Percentiles rank a stretch among this genome's conserved stretches.
These are phyloP conservation scores for Caenorhabditis wallacei DNA, from an alignment of 2,888 invertebrate species.

Conservation along the genomic window DNA sequence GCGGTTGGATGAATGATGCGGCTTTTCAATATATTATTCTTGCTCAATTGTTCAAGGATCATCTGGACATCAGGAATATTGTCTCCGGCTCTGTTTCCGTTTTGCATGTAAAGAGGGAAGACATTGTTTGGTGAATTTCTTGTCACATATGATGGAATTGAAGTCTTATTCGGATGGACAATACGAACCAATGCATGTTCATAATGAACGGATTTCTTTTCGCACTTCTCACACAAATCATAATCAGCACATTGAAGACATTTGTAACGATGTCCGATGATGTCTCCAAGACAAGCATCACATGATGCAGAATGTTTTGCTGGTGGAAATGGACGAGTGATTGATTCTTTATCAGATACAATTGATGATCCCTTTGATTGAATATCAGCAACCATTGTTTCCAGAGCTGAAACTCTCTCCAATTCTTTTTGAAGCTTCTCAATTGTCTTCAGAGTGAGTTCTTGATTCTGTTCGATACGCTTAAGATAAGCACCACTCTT, in stretches of 20 bases:
- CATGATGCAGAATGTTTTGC: slow-evolving; percentile 45
- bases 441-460: slow-evolving; percentile 34
- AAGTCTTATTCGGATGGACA: slow-evolving; percentile 36
- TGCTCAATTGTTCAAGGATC: too few species aligned
- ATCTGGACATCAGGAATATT: background rate
- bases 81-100: background rate
- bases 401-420: slow-evolving; percentile 7
- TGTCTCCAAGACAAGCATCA: slow-evolving; percentile 53
- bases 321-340: slow-evolving; percentile 14
- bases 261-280: slow-evolving; percentile 63
- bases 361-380: background rate
- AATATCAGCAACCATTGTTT: slow-evolving; percentile 21
- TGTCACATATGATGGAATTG: slow-evolving; percentile 45
- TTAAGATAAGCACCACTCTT: slow-evolving; percentile 44
- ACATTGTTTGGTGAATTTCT: slow-evolving; percentile 43
- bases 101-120: slow-evolving; percentile 45
- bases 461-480: slow-evolving; percentile 46
- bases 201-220: slow-evolving; percentile 55
- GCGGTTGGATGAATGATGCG: slow-evolving; percentile 10
- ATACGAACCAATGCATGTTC: slow-evolving; percentile 59
- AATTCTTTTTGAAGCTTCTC: slow-evolving; percentile 27
- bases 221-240: slow-evolving; percentile 62
- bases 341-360: background rate
- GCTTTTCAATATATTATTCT: background rate
- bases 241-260: slow-evolving; percentile 62